These are phyloP conservation scores for Pelecanoides urinatrix DNA, from an alignment of 2,113 vertebrate genomes.

Conservation along the genomic window DNA sequence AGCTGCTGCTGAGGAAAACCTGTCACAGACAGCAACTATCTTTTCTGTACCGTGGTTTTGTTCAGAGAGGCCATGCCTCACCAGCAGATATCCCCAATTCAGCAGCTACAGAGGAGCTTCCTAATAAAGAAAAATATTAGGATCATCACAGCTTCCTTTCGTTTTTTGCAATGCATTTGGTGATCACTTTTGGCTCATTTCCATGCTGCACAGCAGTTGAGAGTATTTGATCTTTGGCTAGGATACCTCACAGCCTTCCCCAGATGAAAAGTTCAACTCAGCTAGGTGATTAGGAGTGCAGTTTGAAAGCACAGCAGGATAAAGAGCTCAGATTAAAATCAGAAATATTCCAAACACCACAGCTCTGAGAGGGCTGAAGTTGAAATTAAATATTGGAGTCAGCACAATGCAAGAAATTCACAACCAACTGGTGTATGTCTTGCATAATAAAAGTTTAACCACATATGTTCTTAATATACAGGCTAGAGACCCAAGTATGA, in stretches of 20 bases:
- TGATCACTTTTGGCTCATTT: background rate
- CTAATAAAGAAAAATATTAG: background rate
- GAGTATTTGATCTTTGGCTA: conserved; percentile 48
- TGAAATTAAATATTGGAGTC: conserved; percentile 58
- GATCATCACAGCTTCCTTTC: background rate
- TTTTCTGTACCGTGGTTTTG: background rate
- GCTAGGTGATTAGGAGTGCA: conserved; percentile 27
- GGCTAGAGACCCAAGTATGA: conserved; percentile 45
- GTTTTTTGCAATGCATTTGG: background rate
- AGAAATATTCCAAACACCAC: conserved; percentile 52
- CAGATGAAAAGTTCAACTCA: conserved; percentile 40
- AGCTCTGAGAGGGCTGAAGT: conserved; percentile 2
- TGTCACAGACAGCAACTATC: background rate
- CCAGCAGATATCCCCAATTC: background rate
- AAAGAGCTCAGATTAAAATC: conserved; percentile 61
- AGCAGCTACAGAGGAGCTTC: background rate
- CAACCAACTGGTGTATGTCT: conserved; percentile 44
- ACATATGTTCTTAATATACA: conserved; percentile 66
- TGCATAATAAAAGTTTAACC: conserved; percentile 62
- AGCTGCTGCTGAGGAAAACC: background rate
- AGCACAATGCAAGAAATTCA: conserved; percentile 59
- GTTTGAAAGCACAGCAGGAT: conserved; percentile 59
- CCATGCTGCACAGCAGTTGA: conserved; percentile 32
- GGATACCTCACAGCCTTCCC: conserved; percentile 23
- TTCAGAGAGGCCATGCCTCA: background rate